Evolutionary conservation across 2,113 vertebrate genomes (phyloP).

Genomic region (Felis catus): DNA sequence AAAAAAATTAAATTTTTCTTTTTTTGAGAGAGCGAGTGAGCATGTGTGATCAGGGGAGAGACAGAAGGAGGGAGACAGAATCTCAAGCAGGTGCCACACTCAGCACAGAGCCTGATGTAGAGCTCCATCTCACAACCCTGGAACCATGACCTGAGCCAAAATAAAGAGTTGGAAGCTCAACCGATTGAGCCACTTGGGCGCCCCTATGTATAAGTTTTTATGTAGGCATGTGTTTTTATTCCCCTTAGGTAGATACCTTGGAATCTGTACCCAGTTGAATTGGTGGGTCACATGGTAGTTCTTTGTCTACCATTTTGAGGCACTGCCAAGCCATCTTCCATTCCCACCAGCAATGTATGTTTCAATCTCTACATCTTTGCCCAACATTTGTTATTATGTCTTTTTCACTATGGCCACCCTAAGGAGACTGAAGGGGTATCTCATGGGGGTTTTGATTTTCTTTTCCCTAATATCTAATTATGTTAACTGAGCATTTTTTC

Average conservation of each 20-base stretch:
- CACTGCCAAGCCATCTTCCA: background rate
- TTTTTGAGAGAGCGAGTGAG: too few species aligned
- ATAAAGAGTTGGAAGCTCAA: too few species aligned
- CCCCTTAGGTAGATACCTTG: background rate
- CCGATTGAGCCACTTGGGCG: too few species aligned
- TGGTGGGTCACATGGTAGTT: background rate
- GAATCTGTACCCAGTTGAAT: background rate
- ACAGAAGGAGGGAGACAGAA: too few species aligned
- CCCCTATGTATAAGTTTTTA: background rate
- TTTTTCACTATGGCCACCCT: background rate
- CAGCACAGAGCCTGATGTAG: too few species aligned
- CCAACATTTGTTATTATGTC: background rate
- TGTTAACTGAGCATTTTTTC: background rate
- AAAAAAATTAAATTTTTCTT: too few species aligned
- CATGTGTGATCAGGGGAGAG: too few species aligned
- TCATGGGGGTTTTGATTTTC: background rate
- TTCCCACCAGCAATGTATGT: background rate
- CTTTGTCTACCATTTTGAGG: background rate
- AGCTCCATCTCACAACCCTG: too few species aligned
- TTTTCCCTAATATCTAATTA: background rate
- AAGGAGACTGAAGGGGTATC: background rate
- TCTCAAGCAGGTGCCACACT: too few species aligned
- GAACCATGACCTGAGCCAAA: too few species aligned
- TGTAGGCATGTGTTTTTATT: background rate
- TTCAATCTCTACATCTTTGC: background rate